phyloP scores from a whole-genome alignment of 2,888 invertebrate genomes.

The Drosophila anomalata region DNA sequence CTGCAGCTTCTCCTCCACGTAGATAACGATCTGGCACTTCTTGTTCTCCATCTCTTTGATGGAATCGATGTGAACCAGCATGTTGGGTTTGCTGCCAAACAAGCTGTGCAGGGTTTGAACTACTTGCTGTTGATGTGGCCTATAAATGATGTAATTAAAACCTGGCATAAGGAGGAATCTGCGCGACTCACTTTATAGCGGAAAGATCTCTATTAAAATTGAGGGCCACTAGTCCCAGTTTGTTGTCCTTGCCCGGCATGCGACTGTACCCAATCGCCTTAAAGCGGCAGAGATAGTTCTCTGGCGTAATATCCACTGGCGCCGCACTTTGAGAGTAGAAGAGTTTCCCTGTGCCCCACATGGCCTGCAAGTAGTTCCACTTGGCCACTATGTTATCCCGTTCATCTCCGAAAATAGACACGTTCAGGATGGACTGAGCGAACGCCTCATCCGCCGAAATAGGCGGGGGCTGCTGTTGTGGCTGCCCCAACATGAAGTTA shows the following conservation, averaged over 20 bases:
- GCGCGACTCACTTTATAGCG: conserved; percentile 88
- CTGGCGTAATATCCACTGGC: conserved; percentile 92
- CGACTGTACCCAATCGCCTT: conserved; percentile 97
- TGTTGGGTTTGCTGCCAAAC: conserved; percentile 93
- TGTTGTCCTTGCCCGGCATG: conserved; percentile 93
- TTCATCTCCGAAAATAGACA: conserved; percentile 96
- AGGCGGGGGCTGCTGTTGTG: conserved; percentile 84
- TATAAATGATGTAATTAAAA: conserved; percentile 70
- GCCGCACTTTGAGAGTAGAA: conserved; percentile 90
- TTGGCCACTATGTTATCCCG: conserved; percentile 95
- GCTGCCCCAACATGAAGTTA: conserved; percentile 82
- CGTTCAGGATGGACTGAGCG: conserved; percentile 90
- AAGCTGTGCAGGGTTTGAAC: conserved; percentile 88
- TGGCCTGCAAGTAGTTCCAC: conserved; percentile 96
- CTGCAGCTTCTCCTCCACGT: conserved; percentile 88
- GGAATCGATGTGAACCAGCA: conserved; percentile 90
- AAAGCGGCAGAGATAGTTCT: conserved; percentile 96
- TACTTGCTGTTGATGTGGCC: conserved; percentile 89
- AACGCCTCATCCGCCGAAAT: conserved; percentile 88
- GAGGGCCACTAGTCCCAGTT: conserved; percentile 95
- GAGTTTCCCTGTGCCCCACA: conserved; percentile 87
- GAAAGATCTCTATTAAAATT: conserved; percentile 92
- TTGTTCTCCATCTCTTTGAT: conserved; percentile 91
- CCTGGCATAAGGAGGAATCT: neutral
- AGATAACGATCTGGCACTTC: conserved; percentile 91